A percentile compares a stretch with the other conserved stretches of the same genome.
phyloP scores from a whole-genome alignment of 2,113 vertebrate species.

The Leptosomus discolor region DNA sequence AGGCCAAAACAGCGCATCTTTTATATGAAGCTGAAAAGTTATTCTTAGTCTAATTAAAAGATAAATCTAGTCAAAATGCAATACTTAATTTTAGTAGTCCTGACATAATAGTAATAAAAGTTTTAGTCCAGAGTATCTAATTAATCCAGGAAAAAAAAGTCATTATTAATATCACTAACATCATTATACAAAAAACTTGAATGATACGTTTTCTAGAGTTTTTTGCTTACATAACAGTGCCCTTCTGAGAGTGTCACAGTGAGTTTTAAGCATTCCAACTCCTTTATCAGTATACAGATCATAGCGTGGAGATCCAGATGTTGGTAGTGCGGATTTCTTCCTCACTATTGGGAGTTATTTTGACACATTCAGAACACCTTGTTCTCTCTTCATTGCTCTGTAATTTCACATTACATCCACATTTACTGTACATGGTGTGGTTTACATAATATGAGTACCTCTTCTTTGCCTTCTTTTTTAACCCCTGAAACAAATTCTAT shows the following conservation, averaged over 20 bases:
- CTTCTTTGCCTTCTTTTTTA: not conserved
- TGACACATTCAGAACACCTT: not conserved
- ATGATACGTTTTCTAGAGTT: no score
- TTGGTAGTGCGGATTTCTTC: not conserved
- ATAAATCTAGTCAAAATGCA: not conserved
- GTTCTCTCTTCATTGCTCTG: not conserved
- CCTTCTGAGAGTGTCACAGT: not conserved
- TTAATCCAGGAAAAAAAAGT: not conserved
- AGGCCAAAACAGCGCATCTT: not conserved
- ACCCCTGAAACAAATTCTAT: not conserved
- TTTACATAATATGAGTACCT: not conserved
- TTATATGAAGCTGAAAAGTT: not conserved
- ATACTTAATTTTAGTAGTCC: not conserved
- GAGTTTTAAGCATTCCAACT: not conserved
- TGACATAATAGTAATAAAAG: not conserved
- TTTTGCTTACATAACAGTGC: not conserved
- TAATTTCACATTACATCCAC: not conserved
- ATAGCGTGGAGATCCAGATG: not conserved
- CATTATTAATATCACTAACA: not conserved
- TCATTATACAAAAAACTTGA: rapidly evolving
- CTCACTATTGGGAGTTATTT: not conserved
- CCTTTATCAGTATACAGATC: not conserved
- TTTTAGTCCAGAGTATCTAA: not conserved
- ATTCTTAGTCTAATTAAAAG: not conserved
- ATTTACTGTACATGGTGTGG: not conserved